Conservation (phyloP, 2,888 invertebrate species). For the Ceramica pisi region DNA sequence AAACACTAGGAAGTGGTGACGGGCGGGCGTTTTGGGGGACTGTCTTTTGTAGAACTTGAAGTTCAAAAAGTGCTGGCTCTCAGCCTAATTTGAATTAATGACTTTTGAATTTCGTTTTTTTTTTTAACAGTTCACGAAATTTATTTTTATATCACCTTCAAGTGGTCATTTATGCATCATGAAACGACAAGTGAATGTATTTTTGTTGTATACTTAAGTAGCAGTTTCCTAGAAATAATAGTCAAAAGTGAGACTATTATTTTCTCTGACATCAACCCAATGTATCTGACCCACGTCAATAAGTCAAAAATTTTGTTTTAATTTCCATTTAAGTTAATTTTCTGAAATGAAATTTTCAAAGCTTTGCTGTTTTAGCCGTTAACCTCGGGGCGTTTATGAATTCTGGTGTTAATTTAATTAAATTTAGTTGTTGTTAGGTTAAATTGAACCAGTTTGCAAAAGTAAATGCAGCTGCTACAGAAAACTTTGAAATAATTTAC, state of each 20-base stretch:
- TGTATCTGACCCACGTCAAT: neutral
- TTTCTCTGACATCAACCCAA: neutral
- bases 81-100: too few species aligned
- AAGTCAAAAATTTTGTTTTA: slow-evolving; percentile 20
- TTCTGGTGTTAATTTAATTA: slow-evolving; percentile 44
- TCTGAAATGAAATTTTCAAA: slow-evolving; percentile 35
- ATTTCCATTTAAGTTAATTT: slow-evolving; percentile 32
- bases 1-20: too few species aligned
- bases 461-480: slow-evolving; percentile 9
- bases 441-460: slow-evolving; percentile 40
- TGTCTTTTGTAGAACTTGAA: too few species aligned
- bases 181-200: neutral
- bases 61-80: too few species aligned
- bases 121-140: too few species aligned
- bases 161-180: neutral
- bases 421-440: slow-evolving; percentile 35
- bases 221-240: neutral
- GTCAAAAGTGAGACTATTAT: neutral
- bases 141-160: too few species aligned
- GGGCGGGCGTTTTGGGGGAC: too few species aligned
- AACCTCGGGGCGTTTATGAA: slow-evolving; percentile 41
- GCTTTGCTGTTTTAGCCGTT: slow-evolving; percentile 31
- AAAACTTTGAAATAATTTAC: slow-evolving; percentile 27
- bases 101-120: too few species aligned
- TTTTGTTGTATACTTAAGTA: neutral